Conservation (phyloP, 2,113 vertebrate species). For the Oriolus oriolus region DNA sequence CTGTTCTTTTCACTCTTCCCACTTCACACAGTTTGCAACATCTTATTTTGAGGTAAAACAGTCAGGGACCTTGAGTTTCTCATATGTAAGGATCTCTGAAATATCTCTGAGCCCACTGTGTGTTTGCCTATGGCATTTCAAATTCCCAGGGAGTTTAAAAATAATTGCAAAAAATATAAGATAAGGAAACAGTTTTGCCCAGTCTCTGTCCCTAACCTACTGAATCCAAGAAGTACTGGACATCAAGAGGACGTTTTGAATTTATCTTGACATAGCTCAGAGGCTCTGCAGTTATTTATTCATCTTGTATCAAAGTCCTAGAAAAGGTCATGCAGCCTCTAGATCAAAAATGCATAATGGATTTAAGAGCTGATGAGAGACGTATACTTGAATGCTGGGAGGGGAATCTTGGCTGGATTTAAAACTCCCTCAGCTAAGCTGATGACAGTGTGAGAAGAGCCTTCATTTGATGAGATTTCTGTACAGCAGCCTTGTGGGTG, state of each 20-base stretch:
- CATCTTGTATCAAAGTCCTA: conserved; percentile 14
- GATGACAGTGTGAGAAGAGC: not conserved
- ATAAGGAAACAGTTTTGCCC: not conserved
- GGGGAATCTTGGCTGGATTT: not conserved
- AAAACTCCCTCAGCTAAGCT: not conserved
- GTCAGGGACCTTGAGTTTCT: not conserved
- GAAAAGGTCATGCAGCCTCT: conserved; percentile 16
- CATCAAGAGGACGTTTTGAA: not conserved
- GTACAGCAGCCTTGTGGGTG: not conserved
- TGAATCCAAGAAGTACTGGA: not conserved
- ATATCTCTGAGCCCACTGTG: not conserved
- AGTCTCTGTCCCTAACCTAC: not conserved
- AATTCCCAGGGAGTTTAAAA: not conserved
- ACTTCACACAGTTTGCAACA: not conserved
- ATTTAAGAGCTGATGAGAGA: conserved; percentile 27
- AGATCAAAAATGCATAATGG: not conserved
- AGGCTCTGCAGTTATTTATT: conserved; percentile 6
- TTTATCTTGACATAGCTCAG: conserved; percentile 38
- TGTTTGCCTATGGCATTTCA: not conserved
- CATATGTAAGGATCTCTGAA: not conserved
- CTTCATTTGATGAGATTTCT: not conserved
- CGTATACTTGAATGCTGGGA: not conserved
- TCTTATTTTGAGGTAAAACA: not conserved
- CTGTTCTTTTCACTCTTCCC: not conserved
- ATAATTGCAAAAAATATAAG: not conserved